Evolutionary conservation across 2,888 invertebrate species (phyloP), one percentile per base, ranked within the genome.

Genomic region (Coleophora deauratella): DNA sequence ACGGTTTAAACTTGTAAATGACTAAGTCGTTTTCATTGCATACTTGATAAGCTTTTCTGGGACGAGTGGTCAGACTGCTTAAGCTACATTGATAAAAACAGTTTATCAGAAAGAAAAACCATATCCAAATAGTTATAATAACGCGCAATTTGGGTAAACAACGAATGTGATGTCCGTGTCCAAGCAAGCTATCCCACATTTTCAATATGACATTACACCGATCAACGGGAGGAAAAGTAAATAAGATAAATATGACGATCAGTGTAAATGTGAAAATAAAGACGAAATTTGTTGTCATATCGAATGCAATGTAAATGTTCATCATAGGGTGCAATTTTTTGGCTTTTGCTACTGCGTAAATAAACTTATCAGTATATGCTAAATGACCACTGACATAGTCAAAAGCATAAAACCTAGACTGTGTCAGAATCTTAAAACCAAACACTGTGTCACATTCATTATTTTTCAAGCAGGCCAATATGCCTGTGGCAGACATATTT

Each of bases 31-130:
- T 47, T 9, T 54, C 45, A 1, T 52, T 53, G 1, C 59, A 52
- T 32, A 75, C 55, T 49, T 78, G 77, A 40, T 71, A 64, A n/a
- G 59, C 55, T 8, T 45, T 42, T 2, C 44, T 43, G 0, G 70
- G 68, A 27, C 68, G 44, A 1, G 65, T 62, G 1, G 31, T 60
- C 2, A 60, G 34, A 43, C 65, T 66, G 27, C 56, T 46, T 9
- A 66, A 37, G 33, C 42, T 55, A 0, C 59, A 56, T 13, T 56
- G 60, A 30, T 61, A 63, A 10, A 54, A 58, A 21, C 48, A 44
- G 42, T 62, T 60, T 1, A 59, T 43, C 4, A 62, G 38, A 37
- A 52, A 65, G 1, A 68, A 57, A 38, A 69, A 75, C 54, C 62
- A 55, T 3, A 73, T 47, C 75, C 74, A 75, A 9, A 54, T 41